Base-by-base conservation (phyloP, 37 sponge, comb jelly and placozoan species). In the Aphrocallistes beatrix region DNA sequence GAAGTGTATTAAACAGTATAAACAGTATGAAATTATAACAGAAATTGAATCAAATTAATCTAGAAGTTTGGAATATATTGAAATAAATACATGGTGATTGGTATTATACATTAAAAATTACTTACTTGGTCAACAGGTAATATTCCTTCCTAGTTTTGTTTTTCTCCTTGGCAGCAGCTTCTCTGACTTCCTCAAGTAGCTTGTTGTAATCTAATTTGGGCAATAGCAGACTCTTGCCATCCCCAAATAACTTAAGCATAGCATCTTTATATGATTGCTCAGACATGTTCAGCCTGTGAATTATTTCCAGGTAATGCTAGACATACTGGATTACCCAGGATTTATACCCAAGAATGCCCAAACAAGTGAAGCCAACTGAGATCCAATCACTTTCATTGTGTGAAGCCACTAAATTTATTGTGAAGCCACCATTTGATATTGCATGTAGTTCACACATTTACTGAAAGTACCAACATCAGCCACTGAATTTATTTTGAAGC, bases 381-480 rank as follows among this genome's bases (percentile, higher is more conserved):
- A 60, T 60, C 75, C 75, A 60, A 13, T 60, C 75, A 60, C 75
- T 60, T 60, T 60, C 75, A 60, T 60, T 60, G 75, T 60, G 75
- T 60, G 75, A 60, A 60, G 75, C 75, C 34, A 60, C 75, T 28
- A 60, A 32, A 60, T 60, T 3, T 60, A 60, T 60, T 60, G 25
- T 60, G 75, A 60, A 60, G 75, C n/a, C n/a, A n/a, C n/a, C n/a
- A n/a, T n/a, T n/a, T n/a, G n/a, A n/a, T n/a, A n/a, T n/a, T n/a
- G n/a, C n/a, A n/a, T n/a, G n/a, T n/a, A n/a, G n/a, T n/a, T n/a
- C n/a, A n/a, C n/a, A n/a, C n/a, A n/a, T n/a, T n/a, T n/a, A n/a
- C n/a, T n/a, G n/a, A n/a, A n/a, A n/a, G n/a, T n/a, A n/a, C n/a
- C n/a, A n/a, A n/a, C n/a, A n/a, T n/a, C n/a, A 60, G 75, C 75